Evolutionary conservation across 2,113 vertebrate species (phyloP).

Genomic region (Hylia prasina): DNA sequence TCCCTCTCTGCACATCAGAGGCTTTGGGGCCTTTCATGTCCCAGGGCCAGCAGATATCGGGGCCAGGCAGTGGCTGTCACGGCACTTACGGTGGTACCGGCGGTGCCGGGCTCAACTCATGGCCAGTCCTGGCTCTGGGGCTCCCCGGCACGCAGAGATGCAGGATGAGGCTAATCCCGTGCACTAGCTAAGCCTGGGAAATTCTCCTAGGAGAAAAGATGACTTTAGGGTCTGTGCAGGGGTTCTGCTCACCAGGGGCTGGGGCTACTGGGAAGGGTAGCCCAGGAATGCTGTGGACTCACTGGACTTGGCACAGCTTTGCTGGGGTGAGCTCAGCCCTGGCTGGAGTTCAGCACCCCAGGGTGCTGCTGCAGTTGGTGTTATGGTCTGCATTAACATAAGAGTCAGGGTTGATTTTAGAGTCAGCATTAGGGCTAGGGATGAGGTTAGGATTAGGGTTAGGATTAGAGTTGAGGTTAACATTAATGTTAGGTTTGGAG

Average conservation of each 20-base stretch:
- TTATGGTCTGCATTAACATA: rapidly evolving
- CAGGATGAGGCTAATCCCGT: background rate
- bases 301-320: rapidly evolving
- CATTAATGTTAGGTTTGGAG: background rate
- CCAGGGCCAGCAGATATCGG: background rate
- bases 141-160: background rate
- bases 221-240: rapidly evolving
- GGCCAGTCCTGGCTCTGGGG: rapidly evolving
- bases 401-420: background rate
- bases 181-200: background rate
- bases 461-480: background rate
- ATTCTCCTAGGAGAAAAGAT: background rate
- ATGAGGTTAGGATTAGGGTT: background rate
- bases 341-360: background rate
- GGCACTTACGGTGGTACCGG: rapidly evolving
- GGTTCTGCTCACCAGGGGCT: rapidly evolving
- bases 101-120: background rate
- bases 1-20: background rate
- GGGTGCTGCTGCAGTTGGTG: too few species aligned
- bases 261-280: background rate
- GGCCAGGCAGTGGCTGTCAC: slow-evolving; percentile 14
- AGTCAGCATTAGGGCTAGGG: background rate
- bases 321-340: background rate
- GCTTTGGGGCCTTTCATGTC: slow-evolving; percentile 36
- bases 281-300: rapidly evolving